A percentile compares a stretch with the other conserved stretches of the same genome.
phyloP scores from a whole-genome alignment of 2,797 vertebrate genomes.

The Lacerta bilineata region DNA sequence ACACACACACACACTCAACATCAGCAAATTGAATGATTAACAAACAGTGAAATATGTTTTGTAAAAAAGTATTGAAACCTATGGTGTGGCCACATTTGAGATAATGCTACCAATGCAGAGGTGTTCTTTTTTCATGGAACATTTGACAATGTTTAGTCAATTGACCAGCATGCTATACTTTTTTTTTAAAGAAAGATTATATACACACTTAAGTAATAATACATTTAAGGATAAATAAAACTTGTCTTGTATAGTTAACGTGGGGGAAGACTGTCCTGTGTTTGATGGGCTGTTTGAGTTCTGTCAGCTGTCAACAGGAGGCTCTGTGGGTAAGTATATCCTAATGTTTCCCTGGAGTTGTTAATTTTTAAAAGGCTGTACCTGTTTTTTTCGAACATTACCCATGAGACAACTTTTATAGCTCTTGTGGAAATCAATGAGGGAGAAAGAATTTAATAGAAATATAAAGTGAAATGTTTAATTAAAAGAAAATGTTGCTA shows the following conservation, averaged over 20 bases:
- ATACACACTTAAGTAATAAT: not conserved
- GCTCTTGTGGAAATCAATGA: not conserved
- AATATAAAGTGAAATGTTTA: not conserved
- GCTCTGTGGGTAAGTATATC: constrained; percentile 88
- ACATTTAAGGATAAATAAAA: constrained; percentile 22
- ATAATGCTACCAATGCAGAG: not conserved
- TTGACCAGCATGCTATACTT: not conserved
- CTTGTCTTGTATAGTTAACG: constrained; percentile 85
- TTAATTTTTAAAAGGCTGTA: not conserved
- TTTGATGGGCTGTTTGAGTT: constrained; percentile 95
- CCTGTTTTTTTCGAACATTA: not conserved
- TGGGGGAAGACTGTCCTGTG: constrained; percentile 95
- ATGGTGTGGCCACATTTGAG: not conserved
- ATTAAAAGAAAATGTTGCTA: not conserved
- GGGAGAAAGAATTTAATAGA: not conserved
- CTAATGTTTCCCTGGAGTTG: not conserved
- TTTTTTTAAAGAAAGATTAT: not conserved
- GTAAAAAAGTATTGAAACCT: not conserved
- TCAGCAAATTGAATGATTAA: not conserved
- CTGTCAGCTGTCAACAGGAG: constrained; percentile 92
- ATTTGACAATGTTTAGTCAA: not conserved
- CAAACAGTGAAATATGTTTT: not conserved
- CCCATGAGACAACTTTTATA: not conserved
- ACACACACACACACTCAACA: too few species aligned
- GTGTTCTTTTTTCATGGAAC: not conserved